phyloP scores from a whole-genome alignment of 2,113 vertebrate species.

The Cynopterus brachyotis region DNA sequence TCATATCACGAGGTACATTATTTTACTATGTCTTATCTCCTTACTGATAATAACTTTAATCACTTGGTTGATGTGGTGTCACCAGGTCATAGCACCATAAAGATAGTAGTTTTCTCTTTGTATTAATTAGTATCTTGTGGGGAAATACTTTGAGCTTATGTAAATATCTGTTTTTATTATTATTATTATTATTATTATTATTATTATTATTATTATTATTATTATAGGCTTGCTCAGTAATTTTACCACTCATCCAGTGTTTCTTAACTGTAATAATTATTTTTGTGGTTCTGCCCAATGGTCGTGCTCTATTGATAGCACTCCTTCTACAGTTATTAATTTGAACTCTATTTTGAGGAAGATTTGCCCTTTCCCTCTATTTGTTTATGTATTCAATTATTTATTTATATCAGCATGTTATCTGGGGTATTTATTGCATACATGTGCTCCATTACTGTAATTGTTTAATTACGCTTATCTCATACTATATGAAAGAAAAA shows the following conservation, averaged over 20 bases:
- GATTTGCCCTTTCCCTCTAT: not conserved
- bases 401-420: not conserved
- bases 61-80: not conserved
- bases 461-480: not conserved
- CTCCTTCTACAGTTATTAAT: constrained; percentile 1
- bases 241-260: not conserved
- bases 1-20: not conserved
- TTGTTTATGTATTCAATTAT: not conserved
- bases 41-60: not conserved
- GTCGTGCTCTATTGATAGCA: not conserved
- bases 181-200: too few relatives aligned
- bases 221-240: not conserved
- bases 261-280: not conserved
- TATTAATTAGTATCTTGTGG: not conserved
- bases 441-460: not conserved
- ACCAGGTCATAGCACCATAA: not conserved
- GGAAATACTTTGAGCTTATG: not conserved
- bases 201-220: too few relatives aligned
- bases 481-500: not conserved
- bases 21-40: not conserved
- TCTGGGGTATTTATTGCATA: not conserved
- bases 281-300: not conserved
- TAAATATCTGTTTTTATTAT: not conserved
- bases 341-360: not conserved
- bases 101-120: not conserved